Conservation (phyloP, 2,888 invertebrate species). For the Tryphoninae sp. region DNA sequence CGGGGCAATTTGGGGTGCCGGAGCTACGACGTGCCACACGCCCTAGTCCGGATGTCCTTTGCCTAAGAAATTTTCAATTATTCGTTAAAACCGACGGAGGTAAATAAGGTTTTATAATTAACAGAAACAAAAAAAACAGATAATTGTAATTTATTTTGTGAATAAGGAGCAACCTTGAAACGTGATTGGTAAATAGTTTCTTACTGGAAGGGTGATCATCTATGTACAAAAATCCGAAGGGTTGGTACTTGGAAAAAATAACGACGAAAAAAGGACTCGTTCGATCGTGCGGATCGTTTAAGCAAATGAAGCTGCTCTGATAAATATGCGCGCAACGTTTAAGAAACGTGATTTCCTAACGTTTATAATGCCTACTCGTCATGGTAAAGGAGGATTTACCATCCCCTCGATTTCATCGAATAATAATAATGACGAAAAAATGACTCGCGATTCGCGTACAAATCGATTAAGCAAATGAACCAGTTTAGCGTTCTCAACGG, state of each 20-base stretch:
- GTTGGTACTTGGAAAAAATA: not conserved
- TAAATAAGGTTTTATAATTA: not conserved
- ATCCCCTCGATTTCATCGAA: not conserved
- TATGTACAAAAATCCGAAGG: not conserved
- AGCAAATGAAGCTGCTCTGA: constrained; percentile 1
- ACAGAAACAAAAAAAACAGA: not conserved
- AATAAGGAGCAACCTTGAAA: not conserved
- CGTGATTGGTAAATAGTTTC: not conserved
- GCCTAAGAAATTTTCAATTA: no score
- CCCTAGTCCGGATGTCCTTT: no score
- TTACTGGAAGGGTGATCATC: not conserved
- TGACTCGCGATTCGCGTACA: constrained; percentile 51
- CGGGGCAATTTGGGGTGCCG: no score
- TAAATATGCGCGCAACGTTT: not conserved
- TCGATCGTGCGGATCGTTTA: not conserved
- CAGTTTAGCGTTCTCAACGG: constrained; percentile 67
- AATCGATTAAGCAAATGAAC: constrained; percentile 73
- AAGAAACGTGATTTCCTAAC: not conserved
- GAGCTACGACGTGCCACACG: not conserved
- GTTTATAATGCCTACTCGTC: not conserved
- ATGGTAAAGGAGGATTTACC: not conserved
- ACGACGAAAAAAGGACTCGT: not conserved
- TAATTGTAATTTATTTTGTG: not conserved
- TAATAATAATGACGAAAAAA: constrained; percentile 30
- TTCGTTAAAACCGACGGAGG: not conserved